Evolutionary conservation across 1,140 invertebrate species (phyloP).

Genomic region (Oreohelix idahoensis): DNA sequence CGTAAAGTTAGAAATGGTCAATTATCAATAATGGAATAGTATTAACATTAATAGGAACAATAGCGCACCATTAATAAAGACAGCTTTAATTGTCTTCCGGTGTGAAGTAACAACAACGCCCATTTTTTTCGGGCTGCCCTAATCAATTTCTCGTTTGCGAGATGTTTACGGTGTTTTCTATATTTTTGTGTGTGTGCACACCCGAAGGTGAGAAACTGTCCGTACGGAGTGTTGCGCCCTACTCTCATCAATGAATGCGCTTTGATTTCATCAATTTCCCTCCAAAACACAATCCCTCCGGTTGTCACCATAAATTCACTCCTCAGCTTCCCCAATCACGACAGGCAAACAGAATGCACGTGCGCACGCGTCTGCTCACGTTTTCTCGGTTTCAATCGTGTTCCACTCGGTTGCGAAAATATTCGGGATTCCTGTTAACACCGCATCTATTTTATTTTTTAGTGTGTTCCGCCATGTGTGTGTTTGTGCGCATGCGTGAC

Average conservation of each 20-base stretch:
- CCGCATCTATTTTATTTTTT: neutral
- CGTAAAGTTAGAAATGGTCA: too few species aligned
- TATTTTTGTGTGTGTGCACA: too few species aligned
- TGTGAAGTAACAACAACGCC: neutral
- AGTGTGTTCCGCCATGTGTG: neutral
- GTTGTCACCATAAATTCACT: constrained; percentile 9
- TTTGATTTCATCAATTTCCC: constrained; percentile 15
- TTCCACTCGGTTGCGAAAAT: neutral
- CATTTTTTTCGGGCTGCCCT: neutral
- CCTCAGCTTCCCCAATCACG: neutral
- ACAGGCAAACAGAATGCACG: neutral
- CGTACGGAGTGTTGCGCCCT: neutral
- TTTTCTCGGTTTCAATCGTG: constrained; percentile 78
- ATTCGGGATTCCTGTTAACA: neutral
- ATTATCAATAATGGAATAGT: too few species aligned
- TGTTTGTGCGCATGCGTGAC: neutral
- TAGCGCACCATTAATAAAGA: too few species aligned
- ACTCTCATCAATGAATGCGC: neutral
- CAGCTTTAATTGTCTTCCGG: neutral
- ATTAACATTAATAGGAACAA: too few species aligned
- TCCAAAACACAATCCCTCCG: neutral
- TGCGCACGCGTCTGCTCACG: neutral
- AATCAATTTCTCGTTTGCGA: neutral
- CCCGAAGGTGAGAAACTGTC: neutral
- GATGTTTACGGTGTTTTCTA: too few species aligned